Evolutionary conservation across 2,113 vertebrate genomes (phyloP), one percentile per base, ranked within the genome.

Genomic region (Physeter macrocephalus): DNA sequence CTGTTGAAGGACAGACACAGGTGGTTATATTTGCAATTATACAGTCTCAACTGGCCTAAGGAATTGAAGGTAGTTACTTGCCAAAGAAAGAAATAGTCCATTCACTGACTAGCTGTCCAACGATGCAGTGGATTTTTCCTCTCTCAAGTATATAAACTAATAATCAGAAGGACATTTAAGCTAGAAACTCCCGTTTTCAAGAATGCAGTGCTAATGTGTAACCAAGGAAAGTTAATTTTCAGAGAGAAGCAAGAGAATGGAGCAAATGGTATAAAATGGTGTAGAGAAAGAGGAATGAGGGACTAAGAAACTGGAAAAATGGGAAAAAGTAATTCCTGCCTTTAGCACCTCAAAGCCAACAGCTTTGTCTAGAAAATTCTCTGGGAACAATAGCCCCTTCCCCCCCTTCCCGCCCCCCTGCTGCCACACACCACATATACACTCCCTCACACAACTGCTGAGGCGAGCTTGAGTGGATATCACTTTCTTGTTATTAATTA

Each of bases 401-500:
- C 20, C 20, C 31, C 9, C 8, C 5, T 23, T 66, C 1, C 21
- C n/a, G 3, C 25, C 6, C 25, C 13, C 21, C 36, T 7, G 0
- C 67, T 69, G n/a, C 6, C 23, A 41, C 3, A 14, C 8, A 25
- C 39, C 20, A n/a, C 1, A 13, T 23, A 75, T 8, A 62, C 5
- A 46, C 62, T 18, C 23, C 43, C 5, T 64, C 36, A 39, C 3
- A 72, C 2, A 62, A 25, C 13, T 54, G 20, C 54, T 62, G 21
- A 52, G n/a, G 41, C n/a, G 20, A 41, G 54, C 8, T 71, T 52
- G 6, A 72, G 54, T 27, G 13, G 31, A 3, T 36, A 25, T 46
- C 7, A 57, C 17, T 31, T 66, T 69, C 49, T 94, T 66, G 0
- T n/a, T 66, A n/a, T 67, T 94, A 54, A 57, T 66, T 66, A 74